Conservation (phyloP, 2,113 vertebrate genomes). For the Dasyurus viverrinus region DNA sequence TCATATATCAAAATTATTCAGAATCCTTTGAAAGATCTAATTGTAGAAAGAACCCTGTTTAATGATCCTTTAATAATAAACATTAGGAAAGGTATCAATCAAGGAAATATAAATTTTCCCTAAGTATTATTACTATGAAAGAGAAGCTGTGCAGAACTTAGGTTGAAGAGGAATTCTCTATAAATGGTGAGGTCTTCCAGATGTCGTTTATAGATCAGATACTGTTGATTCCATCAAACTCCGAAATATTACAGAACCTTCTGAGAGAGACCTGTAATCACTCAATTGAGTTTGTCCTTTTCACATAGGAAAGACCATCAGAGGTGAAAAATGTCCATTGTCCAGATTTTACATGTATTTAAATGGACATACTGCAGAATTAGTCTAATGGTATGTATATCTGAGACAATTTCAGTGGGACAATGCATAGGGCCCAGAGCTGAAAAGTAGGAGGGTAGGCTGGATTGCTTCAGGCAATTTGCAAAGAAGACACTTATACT, state of each 20-base stretch:
- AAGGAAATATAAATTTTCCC: not conserved
- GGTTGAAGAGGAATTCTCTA: not conserved
- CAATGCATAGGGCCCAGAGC: not conserved
- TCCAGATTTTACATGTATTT: not conserved
- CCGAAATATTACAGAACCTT: not conserved
- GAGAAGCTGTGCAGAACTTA: not conserved
- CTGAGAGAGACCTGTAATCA: not conserved
- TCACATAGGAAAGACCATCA: not conserved
- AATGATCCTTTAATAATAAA: not conserved
- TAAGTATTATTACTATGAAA: not conserved
- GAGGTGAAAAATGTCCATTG: not conserved
- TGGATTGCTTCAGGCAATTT: not conserved
- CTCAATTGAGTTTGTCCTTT: not conserved
- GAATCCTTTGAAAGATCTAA: not conserved
- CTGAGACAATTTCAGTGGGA: not conserved
- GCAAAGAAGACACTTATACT: not conserved
- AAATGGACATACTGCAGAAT: not conserved
- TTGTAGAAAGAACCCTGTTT: not conserved
- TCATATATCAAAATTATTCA: not conserved
- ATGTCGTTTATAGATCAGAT: not conserved
- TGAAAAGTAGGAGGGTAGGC: not conserved
- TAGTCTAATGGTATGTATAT: not conserved
- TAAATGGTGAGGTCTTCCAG: not conserved
- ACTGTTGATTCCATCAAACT: not conserved
- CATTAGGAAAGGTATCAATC: not conserved